Conservation (phyloP, 2,113 vertebrate genomes). For the Lagopus muta region DNA sequence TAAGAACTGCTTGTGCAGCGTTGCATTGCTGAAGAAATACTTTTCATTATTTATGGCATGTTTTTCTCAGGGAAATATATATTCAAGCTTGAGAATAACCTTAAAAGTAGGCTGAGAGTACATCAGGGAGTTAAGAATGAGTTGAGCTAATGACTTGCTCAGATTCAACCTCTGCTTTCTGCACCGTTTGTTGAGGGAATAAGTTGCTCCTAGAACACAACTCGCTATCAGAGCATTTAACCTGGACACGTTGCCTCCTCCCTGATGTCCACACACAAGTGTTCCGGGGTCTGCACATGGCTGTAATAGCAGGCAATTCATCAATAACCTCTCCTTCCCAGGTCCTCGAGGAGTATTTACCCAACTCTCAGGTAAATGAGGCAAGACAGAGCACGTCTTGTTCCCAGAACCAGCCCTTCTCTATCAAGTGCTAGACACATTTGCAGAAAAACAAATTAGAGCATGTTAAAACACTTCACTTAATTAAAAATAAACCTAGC, state of each 20-base stretch:
- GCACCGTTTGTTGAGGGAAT: background rate
- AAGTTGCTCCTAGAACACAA: background rate
- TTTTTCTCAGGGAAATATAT: slow-evolving; percentile 33
- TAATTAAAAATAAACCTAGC: slow-evolving; percentile 52
- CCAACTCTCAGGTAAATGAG: background rate
- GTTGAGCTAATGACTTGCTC: slow-evolving; percentile 31
- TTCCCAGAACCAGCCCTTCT: background rate
- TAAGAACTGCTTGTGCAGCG: background rate
- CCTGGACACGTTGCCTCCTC: background rate
- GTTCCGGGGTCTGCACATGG: background rate
- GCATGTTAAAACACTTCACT: slow-evolving; percentile 31
- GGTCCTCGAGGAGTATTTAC: slow-evolving; percentile 26
- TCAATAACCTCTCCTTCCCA: slow-evolving; percentile 9
- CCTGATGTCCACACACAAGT: background rate
- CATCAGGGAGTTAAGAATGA: slow-evolving; percentile 15
- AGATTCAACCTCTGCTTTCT: background rate
- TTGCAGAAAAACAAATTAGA: slow-evolving; percentile 30
- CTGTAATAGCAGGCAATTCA: background rate
- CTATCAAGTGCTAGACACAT: background rate
- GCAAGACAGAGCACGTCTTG: slow-evolving; percentile 3
- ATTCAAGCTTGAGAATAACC: background rate
- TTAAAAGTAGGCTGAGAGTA: slow-evolving; percentile 41
- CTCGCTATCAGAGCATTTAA: background rate
- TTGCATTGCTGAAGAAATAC: background rate
- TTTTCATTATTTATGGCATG: slow-evolving; percentile 55